Evolutionary conservation across 2,888 invertebrate genomes (phyloP), one percentile per base, ranked within the genome.

Genomic region (Eugnorisma glareosa): DNA sequence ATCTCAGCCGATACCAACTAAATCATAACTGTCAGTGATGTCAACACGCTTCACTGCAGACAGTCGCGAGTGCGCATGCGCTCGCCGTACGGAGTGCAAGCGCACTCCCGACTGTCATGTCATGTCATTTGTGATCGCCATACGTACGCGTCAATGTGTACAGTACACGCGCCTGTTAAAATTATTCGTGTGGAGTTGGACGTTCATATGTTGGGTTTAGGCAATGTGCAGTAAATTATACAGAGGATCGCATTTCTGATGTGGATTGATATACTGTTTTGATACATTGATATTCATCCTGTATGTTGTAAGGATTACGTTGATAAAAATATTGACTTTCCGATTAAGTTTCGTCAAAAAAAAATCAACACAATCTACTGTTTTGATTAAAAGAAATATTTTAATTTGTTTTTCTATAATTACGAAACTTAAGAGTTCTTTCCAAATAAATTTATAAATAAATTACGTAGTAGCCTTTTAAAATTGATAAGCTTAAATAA

Each of bases 21-120:
- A 64, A 54, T 79, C 59, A 64, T 67, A 79, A 64, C 31, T 43
- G 45, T 72, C 31, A 21, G 11, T 21, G 31, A 54, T 54, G 59
- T 43, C 63, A 79, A 28, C 7, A 63, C 10, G n/a, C n/a, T n/a
- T n/a, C n/a, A n/a, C n/a, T n/a, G n/a, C n/a, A n/a, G n/a, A n/a
- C n/a, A n/a, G n/a, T n/a, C n/a, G n/a, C n/a, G n/a, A n/a, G n/a
- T n/a, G n/a, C n/a, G n/a, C n/a, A n/a, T n/a, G n/a, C n/a, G n/a
- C n/a, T n/a, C n/a, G n/a, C n/a, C n/a, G n/a, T n/a, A n/a, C n/a
- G n/a, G n/a, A n/a, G 54, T n/a, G 13, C 13, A 54, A n/a, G 54
- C 13, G 54, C 54, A n/a, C n/a, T 54, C 54, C 13, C n/a, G 54
- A n/a, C n/a, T 54, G 54, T n/a, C 13, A n/a, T 54, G 54, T n/a